These are phyloP conservation scores for Hippoglossus hippoglossus DNA, from an alignment of 2,797 vertebrate species.

Conservation along the genomic window DNA sequence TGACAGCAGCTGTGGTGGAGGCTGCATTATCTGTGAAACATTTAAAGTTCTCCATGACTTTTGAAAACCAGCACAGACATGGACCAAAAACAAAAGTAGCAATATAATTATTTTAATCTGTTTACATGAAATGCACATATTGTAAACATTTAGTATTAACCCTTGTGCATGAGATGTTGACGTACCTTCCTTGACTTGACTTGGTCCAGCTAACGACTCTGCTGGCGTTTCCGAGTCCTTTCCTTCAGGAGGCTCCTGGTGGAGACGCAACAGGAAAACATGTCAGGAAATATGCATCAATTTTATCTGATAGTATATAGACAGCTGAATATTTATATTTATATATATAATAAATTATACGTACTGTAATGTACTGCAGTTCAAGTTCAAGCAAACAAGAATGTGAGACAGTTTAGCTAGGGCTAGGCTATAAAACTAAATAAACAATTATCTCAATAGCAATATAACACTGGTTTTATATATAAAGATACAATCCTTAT, in stretches of 20 bases:
- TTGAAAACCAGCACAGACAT: background rate
- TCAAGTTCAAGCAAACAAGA: too few relatives aligned
- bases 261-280: background rate
- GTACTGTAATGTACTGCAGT: too few relatives aligned
- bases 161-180: background rate
- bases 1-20: slow-evolving; percentile 29
- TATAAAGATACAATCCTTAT: too few relatives aligned
- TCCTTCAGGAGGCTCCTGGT: slow-evolving; percentile 52
- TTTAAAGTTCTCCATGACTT: background rate
- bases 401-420: too few relatives aligned
- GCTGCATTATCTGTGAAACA: slow-evolving; percentile 63
- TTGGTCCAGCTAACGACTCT: slow-evolving; percentile 52
- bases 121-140: background rate
- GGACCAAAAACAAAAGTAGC: background rate
- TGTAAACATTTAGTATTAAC: background rate
- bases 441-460: too few relatives aligned
- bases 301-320: too few relatives aligned
- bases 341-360: too few relatives aligned
- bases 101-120: background rate
- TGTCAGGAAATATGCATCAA: background rate
- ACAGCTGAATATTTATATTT: too few relatives aligned
- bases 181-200: slow-evolving; percentile 63
- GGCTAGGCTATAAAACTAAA: too few relatives aligned
- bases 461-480: too few relatives aligned
- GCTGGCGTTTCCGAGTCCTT: slow-evolving; percentile 38